phyloP scores from a whole-genome alignment of 2,113 vertebrate genomes.

The Menura novaehollandiae region DNA sequence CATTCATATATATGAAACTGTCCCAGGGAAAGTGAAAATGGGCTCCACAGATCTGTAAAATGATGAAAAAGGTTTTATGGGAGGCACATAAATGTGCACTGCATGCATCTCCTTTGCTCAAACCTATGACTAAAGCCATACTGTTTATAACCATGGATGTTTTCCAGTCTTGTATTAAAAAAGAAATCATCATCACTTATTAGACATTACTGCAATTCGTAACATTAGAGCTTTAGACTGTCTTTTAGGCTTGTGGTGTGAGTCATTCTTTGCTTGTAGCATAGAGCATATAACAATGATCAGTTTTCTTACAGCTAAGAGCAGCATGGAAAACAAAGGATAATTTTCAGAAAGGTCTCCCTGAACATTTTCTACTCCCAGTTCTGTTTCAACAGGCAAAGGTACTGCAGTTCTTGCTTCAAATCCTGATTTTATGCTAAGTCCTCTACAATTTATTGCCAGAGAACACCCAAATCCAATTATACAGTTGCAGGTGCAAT shows the following conservation, averaged over 20 bases:
- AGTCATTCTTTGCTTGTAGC: not conserved
- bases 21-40: not conserved
- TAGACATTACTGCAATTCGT: not conserved
- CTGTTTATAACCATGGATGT: not conserved
- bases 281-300: not conserved
- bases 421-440: not conserved
- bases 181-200: not conserved
- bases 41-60: not conserved
- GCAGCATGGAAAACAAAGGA: not conserved
- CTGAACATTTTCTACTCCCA: not conserved
- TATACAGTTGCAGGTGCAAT: accelerated
- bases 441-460: not conserved
- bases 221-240: not conserved
- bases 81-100: not conserved
- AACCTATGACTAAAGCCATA: not conserved
- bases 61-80: not conserved
- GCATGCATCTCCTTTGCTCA: not conserved
- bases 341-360: not conserved
- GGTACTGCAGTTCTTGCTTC: not conserved
- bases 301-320: not conserved
- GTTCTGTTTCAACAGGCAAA: not conserved
- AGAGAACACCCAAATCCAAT: not conserved
- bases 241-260: not conserved
- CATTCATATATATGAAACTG: not conserved
- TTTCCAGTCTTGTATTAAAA: not conserved